These are phyloP conservation scores for Alauda arvensis DNA, from an alignment of 2,797 vertebrate species.

Conservation along the genomic window DNA sequence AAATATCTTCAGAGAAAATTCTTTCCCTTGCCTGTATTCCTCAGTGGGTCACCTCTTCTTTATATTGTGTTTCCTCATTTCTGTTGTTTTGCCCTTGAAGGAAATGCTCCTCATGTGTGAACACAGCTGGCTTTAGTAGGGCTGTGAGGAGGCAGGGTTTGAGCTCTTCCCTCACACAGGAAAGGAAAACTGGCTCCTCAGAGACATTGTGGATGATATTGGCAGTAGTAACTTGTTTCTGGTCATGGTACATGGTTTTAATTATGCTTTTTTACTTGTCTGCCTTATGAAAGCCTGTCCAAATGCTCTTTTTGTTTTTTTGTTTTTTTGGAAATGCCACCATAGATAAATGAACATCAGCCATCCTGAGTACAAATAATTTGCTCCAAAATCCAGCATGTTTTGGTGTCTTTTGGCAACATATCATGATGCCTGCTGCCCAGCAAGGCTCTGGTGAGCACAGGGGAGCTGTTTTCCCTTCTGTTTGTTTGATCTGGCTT, in stretches of 20 bases:
- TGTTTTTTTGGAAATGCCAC: not conserved
- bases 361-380: not conserved
- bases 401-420: not conserved
- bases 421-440: not conserved
- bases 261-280: not conserved
- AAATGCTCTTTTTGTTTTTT: not conserved
- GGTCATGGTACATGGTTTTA: slow-evolving; percentile 4
- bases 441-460: not conserved
- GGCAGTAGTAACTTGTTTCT: slow-evolving; percentile 28
- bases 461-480: not conserved
- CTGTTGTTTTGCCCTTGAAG: slow-evolving; percentile 11
- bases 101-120: not conserved
- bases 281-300: not conserved
- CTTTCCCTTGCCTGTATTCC: not conserved
- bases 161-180: slow-evolving; percentile 32
- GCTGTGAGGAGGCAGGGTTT: not conserved
- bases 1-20: slow-evolving; percentile 1
- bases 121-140: slow-evolving; percentile 27
- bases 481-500: slow-evolving; percentile 27
- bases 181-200: slow-evolving; percentile 38
- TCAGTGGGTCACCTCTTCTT: slow-evolving; percentile 20
- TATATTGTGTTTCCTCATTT: not conserved
- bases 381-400: not conserved
- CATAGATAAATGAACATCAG: not conserved
- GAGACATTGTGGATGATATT: slow-evolving; percentile 6